These are phyloP conservation scores for Thunnus albacares DNA, from an alignment of 2,797 vertebrate genomes.

Conservation along the genomic window DNA sequence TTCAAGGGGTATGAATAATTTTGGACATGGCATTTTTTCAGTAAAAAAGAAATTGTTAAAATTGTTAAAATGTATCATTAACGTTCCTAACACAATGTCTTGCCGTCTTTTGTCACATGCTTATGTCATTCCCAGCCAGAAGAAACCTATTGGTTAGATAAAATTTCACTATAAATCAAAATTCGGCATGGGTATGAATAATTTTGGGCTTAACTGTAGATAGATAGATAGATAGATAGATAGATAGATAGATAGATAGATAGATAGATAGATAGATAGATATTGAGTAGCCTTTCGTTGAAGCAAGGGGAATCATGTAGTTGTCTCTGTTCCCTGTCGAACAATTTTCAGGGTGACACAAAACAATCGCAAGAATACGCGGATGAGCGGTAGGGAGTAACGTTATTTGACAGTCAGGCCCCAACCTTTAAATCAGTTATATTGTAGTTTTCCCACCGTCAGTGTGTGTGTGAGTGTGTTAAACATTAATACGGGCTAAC, in stretches of 20 bases:
- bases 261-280: not conserved
- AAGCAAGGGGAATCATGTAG: not conserved
- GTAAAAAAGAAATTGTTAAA: no score
- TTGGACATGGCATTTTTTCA: no score
- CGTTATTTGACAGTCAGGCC: not conserved
- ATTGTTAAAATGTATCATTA: no score
- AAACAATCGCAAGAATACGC: slow-evolving; percentile 49
- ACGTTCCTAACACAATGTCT: not conserved
- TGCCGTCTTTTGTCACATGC: not conserved
- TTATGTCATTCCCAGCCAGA: no score
- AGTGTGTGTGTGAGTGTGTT: not conserved
- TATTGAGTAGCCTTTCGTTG: not conserved
- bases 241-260: no score
- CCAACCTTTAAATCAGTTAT: not conserved
- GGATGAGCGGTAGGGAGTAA: not conserved
- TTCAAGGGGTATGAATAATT: no score
- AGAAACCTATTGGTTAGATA: no score
- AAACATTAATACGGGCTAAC: not conserved
- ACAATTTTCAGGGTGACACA: slow-evolving; percentile 63
- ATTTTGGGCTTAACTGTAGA: no score
- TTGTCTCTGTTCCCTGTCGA: slow-evolving; percentile 32
- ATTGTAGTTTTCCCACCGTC: no score
- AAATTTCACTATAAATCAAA: no score
- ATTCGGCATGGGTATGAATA: no score
- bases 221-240: no score